Evolutionary conservation across 1,140 invertebrate genomes (phyloP).

Genomic region (Euborellia annulipes): DNA sequence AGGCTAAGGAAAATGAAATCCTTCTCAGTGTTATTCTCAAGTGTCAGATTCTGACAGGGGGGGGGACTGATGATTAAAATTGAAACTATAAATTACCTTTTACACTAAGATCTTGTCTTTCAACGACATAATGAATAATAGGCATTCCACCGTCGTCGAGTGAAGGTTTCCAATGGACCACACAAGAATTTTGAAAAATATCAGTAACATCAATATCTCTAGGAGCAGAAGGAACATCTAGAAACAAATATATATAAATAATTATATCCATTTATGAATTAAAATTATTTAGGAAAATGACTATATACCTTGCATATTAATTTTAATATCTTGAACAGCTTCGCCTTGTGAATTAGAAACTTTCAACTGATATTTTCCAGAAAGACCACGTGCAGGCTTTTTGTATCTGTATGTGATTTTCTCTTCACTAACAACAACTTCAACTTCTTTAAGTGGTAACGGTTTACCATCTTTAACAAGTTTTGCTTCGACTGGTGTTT

Average conservation of each 20-base stretch:
- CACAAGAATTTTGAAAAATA: slow-evolving; percentile 80
- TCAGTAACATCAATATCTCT: slow-evolving; percentile 80
- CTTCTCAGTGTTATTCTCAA: slow-evolving; percentile 4
- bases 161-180: slow-evolving; percentile 80
- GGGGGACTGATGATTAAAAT: neutral
- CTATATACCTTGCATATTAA: slow-evolving; percentile 61
- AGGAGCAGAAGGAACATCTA: slow-evolving; percentile 74
- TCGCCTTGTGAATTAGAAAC: slow-evolving; percentile 76
- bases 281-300: neutral
- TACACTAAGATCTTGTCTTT: slow-evolving; percentile 79
- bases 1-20: slow-evolving; percentile 1
- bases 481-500: slow-evolving; percentile 75
- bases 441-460: slow-evolving; percentile 71
- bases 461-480: slow-evolving; percentile 76
- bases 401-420: slow-evolving; percentile 81
- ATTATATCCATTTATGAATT: neutral
- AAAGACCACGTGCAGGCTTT: slow-evolving; percentile 64
- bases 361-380: slow-evolving; percentile 74
- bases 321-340: slow-evolving; percentile 62
- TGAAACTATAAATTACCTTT: slow-evolving; percentile 39
- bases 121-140: slow-evolving; percentile 82
- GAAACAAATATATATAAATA: slow-evolving; percentile 14
- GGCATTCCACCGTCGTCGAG: slow-evolving; percentile 87
- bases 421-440: slow-evolving; percentile 75
- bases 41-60: neutral